Percentiles rank a stretch among this genome's conserved stretches.
Evolutionary conservation across 92 coral and sea anemone species (phyloP).

Genomic region (Anthopleura xanthogrammica): DNA sequence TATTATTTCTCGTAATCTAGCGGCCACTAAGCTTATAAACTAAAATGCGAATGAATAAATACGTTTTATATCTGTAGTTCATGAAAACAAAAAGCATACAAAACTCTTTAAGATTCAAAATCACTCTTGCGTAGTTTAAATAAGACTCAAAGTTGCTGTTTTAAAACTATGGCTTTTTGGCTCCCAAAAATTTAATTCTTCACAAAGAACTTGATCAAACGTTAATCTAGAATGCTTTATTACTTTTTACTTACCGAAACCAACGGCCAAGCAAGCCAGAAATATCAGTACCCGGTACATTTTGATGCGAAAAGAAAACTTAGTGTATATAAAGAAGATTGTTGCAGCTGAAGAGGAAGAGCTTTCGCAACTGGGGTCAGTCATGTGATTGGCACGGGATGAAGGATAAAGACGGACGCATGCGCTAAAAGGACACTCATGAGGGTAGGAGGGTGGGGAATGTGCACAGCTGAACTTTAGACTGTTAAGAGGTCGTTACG

Average conservation of each 20-base stretch:
- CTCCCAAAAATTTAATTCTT: background rate
- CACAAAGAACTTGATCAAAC: background rate
- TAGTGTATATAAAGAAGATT: background rate
- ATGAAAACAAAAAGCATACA: too few relatives aligned
- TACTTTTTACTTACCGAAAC: background rate
- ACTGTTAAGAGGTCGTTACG: too few relatives aligned
- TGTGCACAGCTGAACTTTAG: too few relatives aligned
- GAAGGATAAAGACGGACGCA: background rate
- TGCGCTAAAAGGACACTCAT: background rate
- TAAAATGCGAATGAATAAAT: too few relatives aligned
- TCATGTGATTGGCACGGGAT: slow-evolving; percentile 34
- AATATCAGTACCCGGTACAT: background rate
- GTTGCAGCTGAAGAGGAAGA: slow-evolving; percentile 18
- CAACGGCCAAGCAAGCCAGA: background rate
- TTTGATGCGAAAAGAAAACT: background rate
- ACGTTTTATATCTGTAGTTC: too few relatives aligned
- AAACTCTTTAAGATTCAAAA: too few relatives aligned
- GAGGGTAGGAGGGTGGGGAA: too few relatives aligned
- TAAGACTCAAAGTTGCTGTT: too few relatives aligned
- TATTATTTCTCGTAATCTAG: background rate
- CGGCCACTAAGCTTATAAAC: too few relatives aligned
- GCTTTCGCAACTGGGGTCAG: slow-evolving; percentile 7
- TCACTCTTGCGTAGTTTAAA: too few relatives aligned
- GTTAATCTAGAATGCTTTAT: background rate
- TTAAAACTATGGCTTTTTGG: background rate